phyloP scores from a whole-genome alignment of 2,797 vertebrate species.

The Leucoraja ocellata region DNA sequence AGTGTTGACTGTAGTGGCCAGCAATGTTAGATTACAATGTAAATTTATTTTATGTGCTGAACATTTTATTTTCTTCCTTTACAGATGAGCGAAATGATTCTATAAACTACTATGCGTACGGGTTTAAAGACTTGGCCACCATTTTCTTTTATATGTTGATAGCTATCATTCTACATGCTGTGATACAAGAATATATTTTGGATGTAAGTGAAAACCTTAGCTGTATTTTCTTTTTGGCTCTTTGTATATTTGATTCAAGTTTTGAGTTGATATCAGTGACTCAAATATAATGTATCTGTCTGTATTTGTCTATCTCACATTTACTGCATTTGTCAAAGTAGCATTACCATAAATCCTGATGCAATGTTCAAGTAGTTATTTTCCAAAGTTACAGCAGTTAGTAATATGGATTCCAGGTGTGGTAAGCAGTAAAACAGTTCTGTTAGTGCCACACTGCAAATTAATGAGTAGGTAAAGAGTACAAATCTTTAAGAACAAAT shows the following conservation, averaged over 20 bases:
- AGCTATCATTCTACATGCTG: slow-evolving; percentile 70
- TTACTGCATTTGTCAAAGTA: not conserved
- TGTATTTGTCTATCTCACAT: not conserved
- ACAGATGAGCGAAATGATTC: slow-evolving; percentile 62
- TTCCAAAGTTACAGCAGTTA: not conserved
- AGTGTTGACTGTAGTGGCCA: not conserved
- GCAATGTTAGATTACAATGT: not conserved
- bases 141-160: slow-evolving; percentile 76
- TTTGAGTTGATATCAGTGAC: not conserved
- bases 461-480: not conserved
- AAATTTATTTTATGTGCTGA: not conserved
- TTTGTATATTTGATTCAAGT: not conserved
- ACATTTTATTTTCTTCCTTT: not conserved
- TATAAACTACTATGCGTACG: slow-evolving; percentile 66
- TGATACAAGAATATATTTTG: slow-evolving; percentile 75
- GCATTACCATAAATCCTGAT: not conserved
- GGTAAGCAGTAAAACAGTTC: not conserved
- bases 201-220: slow-evolving; percentile 61
- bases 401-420: not conserved
- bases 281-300: not conserved
- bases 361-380: not conserved
- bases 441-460: not conserved
- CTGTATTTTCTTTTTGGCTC: not conserved
- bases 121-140: slow-evolving; percentile 72
- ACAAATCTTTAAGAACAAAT: not conserved